Base-by-base conservation (phyloP, 2,113 vertebrate species). In the Nymphicus hollandicus region DNA sequence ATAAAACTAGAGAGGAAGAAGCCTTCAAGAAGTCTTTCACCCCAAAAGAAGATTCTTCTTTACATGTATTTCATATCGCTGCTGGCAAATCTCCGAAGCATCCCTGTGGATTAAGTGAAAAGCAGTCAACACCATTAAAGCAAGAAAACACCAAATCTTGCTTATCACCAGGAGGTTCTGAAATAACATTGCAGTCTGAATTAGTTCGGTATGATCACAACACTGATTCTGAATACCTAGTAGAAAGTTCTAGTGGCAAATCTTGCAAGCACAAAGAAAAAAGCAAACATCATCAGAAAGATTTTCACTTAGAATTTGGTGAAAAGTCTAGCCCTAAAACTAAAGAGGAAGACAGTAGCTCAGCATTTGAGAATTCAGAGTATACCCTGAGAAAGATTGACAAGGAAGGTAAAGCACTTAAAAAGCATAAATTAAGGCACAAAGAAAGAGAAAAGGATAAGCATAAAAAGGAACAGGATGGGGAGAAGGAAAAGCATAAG, bases 391-490 rank as follows among this genome's bases (percentile, higher is more conserved):
- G 98, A 96, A 99, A 99, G 97, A 98, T 96, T 3, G 99, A 99
- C 94, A 97, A 98, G 65, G 99, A 99, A 7, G 99, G 99, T 43
- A 99, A 99, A 98, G 98, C 98, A 19, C 97, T 99, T 53, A 99
- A 99, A 96, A 99, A 99, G 93, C 99, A 99, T 97, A 99, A 99
- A 93, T 95, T 99, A n/a, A 99, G 98, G 97, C 99, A 99, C 96
- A 99, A 99, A 96, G 99, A 99, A 49, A 98, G 80, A 76, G 98
- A 98, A 97, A 99, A 99, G 87, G 99, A 99, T 87, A 99, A 99
- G 92, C 98, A 98, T 95, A 98, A 98, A 97, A 99, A 99, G 93
- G 99, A 99, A 14, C 98, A 97, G 23, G 99, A 99, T 86, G 97
- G 97, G 17, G 99, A 99, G 87, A 98, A 98, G 50, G 99, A 99